These are phyloP conservation scores for Cataglyphis altisquamis DNA, from an alignment of 2,888 invertebrate genomes.

Conservation along the genomic window DNA sequence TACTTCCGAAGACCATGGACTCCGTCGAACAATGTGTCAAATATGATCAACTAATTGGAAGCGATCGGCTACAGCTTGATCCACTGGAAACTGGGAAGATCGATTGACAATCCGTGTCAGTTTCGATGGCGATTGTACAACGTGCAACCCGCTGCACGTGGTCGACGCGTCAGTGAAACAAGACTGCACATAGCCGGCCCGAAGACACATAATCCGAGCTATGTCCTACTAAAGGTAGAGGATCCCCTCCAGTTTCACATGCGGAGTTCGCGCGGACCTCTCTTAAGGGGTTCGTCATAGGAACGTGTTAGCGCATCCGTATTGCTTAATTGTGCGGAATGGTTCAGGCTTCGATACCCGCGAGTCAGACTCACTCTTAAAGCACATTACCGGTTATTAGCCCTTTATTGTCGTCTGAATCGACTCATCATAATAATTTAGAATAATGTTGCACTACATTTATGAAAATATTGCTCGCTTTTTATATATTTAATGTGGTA, in stretches of 20 bases:
- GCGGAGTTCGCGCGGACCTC: constrained; percentile 55
- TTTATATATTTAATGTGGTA: neutral
- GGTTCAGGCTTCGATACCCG: neutral
- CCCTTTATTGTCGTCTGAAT: neutral
- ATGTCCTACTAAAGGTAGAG: constrained; percentile 74
- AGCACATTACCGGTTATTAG: constrained; percentile 5
- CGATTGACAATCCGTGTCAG: constrained; percentile 37
- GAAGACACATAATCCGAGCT: constrained; percentile 74
- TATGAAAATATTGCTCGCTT: neutral
- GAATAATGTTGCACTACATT: neutral
- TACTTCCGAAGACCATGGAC: neutral
- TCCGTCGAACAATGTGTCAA: neutral
- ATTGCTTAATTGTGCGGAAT: constrained; percentile 36
- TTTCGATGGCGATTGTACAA: constrained; percentile 24
- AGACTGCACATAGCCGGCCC: constrained; percentile 80
- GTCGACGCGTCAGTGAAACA: constrained; percentile 77
- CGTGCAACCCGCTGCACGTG: constrained; percentile 38
- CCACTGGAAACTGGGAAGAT: neutral
- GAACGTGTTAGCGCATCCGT: constrained; percentile 43
- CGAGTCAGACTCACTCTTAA: constrained; percentile 23
- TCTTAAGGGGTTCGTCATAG: constrained; percentile 53
- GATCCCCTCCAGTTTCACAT: constrained; percentile 66
- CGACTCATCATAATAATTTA: neutral
- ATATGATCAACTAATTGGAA: constrained; percentile 31
- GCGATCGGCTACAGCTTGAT: neutral